Percentiles rank a stretch among this genome's conserved stretches.
Conservation (phyloP, 2,113 vertebrate species). For the Oophaga pumilio region DNA sequence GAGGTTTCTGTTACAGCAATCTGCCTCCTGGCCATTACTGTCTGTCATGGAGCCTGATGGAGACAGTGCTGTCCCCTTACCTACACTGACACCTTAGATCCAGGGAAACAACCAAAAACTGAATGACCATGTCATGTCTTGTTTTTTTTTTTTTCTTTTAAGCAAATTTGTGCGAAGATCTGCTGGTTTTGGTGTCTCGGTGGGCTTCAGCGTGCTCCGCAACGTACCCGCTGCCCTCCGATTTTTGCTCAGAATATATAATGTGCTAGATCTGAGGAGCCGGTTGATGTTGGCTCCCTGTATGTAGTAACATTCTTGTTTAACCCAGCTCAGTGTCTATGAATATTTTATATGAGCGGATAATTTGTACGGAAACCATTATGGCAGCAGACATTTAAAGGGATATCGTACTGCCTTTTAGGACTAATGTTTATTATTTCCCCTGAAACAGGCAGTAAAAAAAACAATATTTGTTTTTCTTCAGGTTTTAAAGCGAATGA, state of each 20-base stretch:
- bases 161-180: no score
- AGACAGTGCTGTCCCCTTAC: no score
- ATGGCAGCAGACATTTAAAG: conserved; percentile 24
- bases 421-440: conserved; percentile 1
- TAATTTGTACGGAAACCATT: conserved; percentile 28
- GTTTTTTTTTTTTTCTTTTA: not conserved
- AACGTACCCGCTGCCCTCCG: not conserved
- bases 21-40: no score
- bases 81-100: no score
- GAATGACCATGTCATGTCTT: no score
- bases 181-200: no score
- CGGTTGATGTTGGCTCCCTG: not conserved
- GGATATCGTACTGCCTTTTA: not conserved
- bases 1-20: no score
- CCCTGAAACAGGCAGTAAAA: conserved; percentile 3
- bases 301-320: not conserved
- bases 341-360: conserved; percentile 38
- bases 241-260: not conserved
- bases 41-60: no score
- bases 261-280: not conserved
- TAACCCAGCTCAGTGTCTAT: conserved; percentile 26
- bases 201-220: no score
- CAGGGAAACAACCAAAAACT: no score
- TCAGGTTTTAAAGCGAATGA: not conserved
- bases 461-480: not conserved